Evolutionary conservation across 2,888 invertebrate genomes (phyloP), one percentile per base, ranked within the genome.

Genomic region (Oligia latruncula): DNA sequence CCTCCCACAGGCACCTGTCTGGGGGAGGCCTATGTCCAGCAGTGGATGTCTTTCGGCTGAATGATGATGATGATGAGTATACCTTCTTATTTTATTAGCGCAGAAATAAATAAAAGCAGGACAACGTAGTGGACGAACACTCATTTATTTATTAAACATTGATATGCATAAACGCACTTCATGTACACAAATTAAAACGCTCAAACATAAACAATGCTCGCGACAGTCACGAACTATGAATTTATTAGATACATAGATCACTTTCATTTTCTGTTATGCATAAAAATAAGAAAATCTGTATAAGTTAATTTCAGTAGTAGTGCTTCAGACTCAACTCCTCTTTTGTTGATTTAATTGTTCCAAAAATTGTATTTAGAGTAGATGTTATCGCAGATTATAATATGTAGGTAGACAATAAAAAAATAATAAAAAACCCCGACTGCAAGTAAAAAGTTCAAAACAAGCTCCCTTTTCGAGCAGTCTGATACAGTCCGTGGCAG

Each of bases 181-280:
- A 80, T 35, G 29, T 46, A 6, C 43, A 13, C 52, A 43, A 80
- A 66, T 66, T 40, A 60, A 80, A 66, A 29, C 23, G 65, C 35
- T 8, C 60, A 29, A 52, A 52, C 35, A 49, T 43, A n/a, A 67
- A 67, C 20, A 67, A 80, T 60, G 15, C 6, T 35, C n/a, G 11
- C 35, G n/a, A 74, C 23, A 15, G 49, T 66, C 23, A 65, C 11
- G 40, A 66, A 73, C 73, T 40, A 49, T 40, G n/a, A 72, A 65
- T 80, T 29, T 17, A 72, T 71, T 65, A 40, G 40, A 66, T 49
- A 9, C 58, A 15, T 17, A 15, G 1, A 43, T 46, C 20, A 71
- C n/a, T 65, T 62, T 65, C 52, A 55, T 58, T 65, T n/a, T 79
- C 23, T n/a, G 4, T 17, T 55, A n/a, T 35, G 29, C 9, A 17